phyloP scores from a whole-genome alignment of 1,140 invertebrate genomes.

The Sitodiplosis mosellana region DNA sequence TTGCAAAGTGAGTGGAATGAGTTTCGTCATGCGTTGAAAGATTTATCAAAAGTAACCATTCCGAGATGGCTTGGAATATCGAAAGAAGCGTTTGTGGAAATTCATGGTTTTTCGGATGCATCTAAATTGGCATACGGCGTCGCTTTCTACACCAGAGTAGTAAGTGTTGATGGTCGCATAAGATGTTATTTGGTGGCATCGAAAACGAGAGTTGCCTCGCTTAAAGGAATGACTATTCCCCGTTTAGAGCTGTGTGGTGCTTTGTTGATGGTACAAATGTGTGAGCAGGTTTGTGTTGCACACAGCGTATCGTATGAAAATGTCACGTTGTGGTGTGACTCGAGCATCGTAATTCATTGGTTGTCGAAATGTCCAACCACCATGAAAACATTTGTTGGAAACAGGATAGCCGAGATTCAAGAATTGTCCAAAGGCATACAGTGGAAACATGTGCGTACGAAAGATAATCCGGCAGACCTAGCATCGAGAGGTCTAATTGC shows the following conservation, averaged over 20 bases:
- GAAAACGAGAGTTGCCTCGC: constrained; percentile 21
- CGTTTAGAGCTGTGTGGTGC: constrained; percentile 26
- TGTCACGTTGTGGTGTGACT: constrained; percentile 70
- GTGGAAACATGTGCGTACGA: constrained; percentile 16
- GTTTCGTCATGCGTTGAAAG: neutral
- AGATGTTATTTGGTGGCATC: constrained; percentile 12
- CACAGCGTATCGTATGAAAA: too few species aligned
- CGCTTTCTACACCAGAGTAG: constrained; percentile 12
- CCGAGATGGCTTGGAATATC: neutral
- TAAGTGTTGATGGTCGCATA: constrained; percentile 4
- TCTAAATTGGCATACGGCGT: constrained; percentile 13
- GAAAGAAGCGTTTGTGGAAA: constrained; percentile 7
- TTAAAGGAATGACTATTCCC: constrained; percentile 19
- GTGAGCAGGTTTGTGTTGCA: too few species aligned
- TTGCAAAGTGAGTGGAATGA: constrained; percentile 4
- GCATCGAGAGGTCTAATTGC: constrained; percentile 7
- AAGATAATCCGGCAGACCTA: constrained; percentile 16
- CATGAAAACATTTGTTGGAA: constrained; percentile 22
- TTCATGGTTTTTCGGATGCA: constrained; percentile 20
- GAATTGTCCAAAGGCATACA: constrained; percentile 2
- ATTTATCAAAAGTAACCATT: neutral
- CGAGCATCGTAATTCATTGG: constrained; percentile 56
- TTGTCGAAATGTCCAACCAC: constrained; percentile 9
- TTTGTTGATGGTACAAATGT: constrained; percentile 12
- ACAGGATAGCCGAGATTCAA: constrained; percentile 18